Base-by-base conservation (phyloP, 1,140 invertebrate genomes). In the Asbolus verrucosus region DNA sequence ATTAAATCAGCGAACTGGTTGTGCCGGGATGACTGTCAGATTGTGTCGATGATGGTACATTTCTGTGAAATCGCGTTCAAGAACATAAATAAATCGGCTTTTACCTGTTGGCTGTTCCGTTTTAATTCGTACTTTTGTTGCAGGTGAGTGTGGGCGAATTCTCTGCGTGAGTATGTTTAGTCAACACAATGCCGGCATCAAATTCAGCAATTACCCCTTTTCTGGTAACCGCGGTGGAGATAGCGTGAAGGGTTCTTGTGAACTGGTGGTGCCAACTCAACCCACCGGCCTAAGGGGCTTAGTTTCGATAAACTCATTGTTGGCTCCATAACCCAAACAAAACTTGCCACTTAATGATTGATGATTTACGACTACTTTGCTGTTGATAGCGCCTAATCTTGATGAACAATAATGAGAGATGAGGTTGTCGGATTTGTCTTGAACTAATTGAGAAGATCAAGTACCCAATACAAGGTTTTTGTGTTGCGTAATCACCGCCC, bases 321-420 rank as follows among this genome's bases (percentile, higher is more conserved):
- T 73, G 65, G 60, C 67, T 36, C 43, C 39, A 65, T 67, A 71
- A 71, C 65, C 63, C 65, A 61, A 73, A 73, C 72, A 73, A 73
- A 71, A 73, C 72, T 71, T 71, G 72, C 66, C 69, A 73, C 69
- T 69, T 73, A 71, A 73, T 73, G 72, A 73, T 73, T 73, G 72
- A 73, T 73, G 69, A 73, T 73, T 68, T 69, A 31, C 27, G 62
- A 39, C 46, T 59, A 43, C 36, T 70, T 24, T 50, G 43, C 27
- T 54, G 33, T 61, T 65, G 68, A 70, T 73, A 71, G 39, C 69
- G 66, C 59, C 43, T 70, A 73, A 73, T 73, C 71, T 65, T 61
- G 69, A 71, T 71, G 50, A 73, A 73, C 69, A 73, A 73, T 73
- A 46, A 66, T 41, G 43, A 30, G 38, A 38, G 72, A 70, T 73